A percentile compares a stretch with the other conserved stretches of the same genome.
These are phyloP conservation scores for Ennomos fuscantarius DNA, from an alignment of 2,888 invertebrate genomes.

Conservation along the genomic window DNA sequence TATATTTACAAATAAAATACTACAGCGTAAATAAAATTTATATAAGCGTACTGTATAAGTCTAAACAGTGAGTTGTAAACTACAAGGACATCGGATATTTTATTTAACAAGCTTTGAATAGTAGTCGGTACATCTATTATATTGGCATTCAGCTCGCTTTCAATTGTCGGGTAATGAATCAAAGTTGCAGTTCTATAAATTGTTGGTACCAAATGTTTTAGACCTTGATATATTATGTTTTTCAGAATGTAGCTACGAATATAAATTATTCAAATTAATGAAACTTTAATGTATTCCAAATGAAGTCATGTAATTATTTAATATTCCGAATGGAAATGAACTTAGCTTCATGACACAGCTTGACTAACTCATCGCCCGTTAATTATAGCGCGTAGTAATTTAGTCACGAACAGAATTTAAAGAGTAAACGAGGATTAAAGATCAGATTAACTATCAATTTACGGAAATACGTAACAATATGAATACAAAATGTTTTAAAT, in stretches of 20 bases:
- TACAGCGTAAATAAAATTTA: slow-evolving; percentile 28
- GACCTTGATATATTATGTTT: not conserved
- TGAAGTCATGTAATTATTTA: not conserved
- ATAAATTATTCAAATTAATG: not conserved
- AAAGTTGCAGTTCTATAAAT: slow-evolving; percentile 19
- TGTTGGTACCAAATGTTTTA: not conserved
- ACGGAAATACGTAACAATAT: slow-evolving; percentile 25
- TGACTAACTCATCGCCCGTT: slow-evolving; percentile 13
- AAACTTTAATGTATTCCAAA: not conserved
- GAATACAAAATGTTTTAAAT: slow-evolving; percentile 28
- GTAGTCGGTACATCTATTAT: slow-evolving; percentile 29
- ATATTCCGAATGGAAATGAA: slow-evolving; percentile 19
- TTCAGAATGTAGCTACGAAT: not conserved
- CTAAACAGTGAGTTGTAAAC: slow-evolving; percentile 22
- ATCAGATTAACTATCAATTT: slow-evolving; percentile 26
- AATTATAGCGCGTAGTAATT: slow-evolving; percentile 28
- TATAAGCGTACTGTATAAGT: slow-evolving; percentile 9
- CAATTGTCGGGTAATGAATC: slow-evolving; percentile 26
- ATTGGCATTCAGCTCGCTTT: slow-evolving; percentile 35
- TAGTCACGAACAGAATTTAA: slow-evolving; percentile 26
- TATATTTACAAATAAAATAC: slow-evolving; percentile 17
- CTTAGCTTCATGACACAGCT: slow-evolving; percentile 15
- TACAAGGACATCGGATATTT: slow-evolving; percentile 30
- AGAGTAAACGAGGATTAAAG: slow-evolving; percentile 23
- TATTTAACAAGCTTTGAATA: slow-evolving; percentile 24